These are phyloP conservation scores for Oryctolagus cuniculus DNA, from an alignment of 2,113 vertebrate genomes.

Conservation along the genomic window DNA sequence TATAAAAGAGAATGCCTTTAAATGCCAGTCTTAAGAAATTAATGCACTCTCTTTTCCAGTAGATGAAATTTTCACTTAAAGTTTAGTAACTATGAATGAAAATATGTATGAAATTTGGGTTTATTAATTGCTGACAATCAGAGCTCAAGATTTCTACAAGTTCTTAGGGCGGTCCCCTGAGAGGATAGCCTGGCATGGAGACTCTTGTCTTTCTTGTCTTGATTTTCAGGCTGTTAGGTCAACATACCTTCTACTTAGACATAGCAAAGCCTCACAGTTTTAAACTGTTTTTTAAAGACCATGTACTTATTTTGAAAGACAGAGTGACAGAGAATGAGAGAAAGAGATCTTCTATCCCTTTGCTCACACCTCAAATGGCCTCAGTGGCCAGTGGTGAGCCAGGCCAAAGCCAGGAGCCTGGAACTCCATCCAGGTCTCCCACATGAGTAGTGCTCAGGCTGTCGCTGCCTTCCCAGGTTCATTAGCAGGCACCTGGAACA, in stretches of 20 bases:
- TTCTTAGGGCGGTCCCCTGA: not conserved
- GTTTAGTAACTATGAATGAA: not conserved
- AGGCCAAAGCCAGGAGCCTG: too few relatives aligned
- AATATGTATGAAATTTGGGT: not conserved
- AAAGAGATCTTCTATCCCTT: too few relatives aligned
- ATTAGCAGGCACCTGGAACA: too few relatives aligned
- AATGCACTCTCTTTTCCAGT: not conserved
- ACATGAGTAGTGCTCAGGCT: too few relatives aligned
- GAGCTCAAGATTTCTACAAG: not conserved
- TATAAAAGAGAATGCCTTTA: not conserved
- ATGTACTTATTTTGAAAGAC: too few relatives aligned
- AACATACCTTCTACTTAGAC: not conserved
- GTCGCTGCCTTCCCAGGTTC: too few relatives aligned
- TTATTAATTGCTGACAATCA: not conserved
- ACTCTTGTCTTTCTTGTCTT: not conserved
- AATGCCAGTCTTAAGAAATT: not conserved
- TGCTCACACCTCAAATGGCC: too few relatives aligned
- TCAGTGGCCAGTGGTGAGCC: too few relatives aligned
- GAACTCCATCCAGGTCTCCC: too few relatives aligned
- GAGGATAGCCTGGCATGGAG: accelerated
- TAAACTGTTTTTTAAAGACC: not conserved
- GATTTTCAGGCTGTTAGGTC: not conserved
- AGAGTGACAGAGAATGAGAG: too few relatives aligned
- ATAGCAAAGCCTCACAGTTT: not conserved
- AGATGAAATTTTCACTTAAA: not conserved